phyloP scores from a whole-genome alignment of 2,113 vertebrate species.

The Terrapene triunguis region DNA sequence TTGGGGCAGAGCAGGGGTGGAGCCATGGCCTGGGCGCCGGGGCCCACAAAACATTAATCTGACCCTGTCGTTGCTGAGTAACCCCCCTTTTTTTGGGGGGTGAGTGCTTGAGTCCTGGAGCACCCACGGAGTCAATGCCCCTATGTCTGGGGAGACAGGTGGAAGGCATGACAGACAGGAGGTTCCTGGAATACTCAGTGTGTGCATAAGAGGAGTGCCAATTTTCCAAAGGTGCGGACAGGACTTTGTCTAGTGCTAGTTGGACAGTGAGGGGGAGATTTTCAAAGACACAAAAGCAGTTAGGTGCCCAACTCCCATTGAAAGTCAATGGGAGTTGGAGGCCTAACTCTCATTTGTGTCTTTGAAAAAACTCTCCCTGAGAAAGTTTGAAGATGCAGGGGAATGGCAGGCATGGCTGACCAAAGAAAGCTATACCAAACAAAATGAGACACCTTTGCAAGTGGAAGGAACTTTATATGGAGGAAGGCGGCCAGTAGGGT shows the following conservation, averaged over 20 bases:
- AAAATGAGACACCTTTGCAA: neutral
- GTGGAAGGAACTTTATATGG: accelerated
- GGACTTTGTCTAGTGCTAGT: neutral
- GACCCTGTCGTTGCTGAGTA: too few species aligned
- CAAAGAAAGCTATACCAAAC: neutral
- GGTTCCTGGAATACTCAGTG: neutral
- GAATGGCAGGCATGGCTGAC: slow-evolving; percentile 22
- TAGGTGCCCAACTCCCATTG: slow-evolving; percentile 39
- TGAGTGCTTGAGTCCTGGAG: too few species aligned
- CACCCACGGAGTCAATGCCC: too few species aligned
- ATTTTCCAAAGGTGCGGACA: slow-evolving; percentile 29
- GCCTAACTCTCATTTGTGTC: neutral
- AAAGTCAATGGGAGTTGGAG: neutral
- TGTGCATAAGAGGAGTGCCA: slow-evolving; percentile 20
- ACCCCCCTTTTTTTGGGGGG: too few species aligned
- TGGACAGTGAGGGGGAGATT: slow-evolving; percentile 15
- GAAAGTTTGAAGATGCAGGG: neutral
- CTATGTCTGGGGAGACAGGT: slow-evolving; percentile 8
- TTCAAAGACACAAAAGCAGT: slow-evolving; percentile 16
- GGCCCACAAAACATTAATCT: too few species aligned
- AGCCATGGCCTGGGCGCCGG: too few species aligned
- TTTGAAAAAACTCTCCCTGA: neutral
- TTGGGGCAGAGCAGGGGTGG: too few species aligned
- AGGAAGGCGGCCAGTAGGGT: neutral
- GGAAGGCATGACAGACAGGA: slow-evolving; percentile 5